Conservation (phyloP, 2,113 vertebrate genomes). For the Lontra canadensis region DNA sequence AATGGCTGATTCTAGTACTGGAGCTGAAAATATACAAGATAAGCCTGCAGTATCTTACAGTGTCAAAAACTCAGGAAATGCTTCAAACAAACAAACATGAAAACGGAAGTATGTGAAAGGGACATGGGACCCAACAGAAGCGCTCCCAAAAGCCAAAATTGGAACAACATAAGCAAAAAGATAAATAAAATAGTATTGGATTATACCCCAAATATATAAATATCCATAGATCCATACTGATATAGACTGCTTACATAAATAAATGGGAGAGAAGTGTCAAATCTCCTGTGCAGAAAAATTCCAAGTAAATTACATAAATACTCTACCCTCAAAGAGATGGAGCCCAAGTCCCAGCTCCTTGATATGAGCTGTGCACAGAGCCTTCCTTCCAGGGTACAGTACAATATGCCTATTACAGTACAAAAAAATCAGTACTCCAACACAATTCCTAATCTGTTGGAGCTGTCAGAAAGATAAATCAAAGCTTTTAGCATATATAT, state of each 20-base stretch:
- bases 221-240: not conserved
- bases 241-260: not conserved
- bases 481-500: slow-evolving; percentile 31
- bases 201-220: not conserved
- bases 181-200: not conserved
- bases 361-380: not conserved
- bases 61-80: not conserved
- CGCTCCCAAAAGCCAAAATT: not conserved
- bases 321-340: not conserved
- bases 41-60: not conserved
- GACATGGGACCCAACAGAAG: not conserved
- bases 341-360: not conserved
- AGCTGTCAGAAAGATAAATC: not conserved
- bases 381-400: not conserved
- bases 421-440: not conserved
- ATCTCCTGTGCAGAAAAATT: not conserved
- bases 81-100: not conserved
- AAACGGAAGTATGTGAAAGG: not conserved
- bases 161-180: not conserved
- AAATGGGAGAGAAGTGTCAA: not conserved
- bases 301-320: not conserved
- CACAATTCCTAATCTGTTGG: slow-evolving; percentile 48
- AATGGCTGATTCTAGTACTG: not conserved
- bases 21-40: not conserved
- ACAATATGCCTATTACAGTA: not conserved